Base-by-base conservation (phyloP, 1,140 invertebrate genomes). In the Argopecten irradians region DNA sequence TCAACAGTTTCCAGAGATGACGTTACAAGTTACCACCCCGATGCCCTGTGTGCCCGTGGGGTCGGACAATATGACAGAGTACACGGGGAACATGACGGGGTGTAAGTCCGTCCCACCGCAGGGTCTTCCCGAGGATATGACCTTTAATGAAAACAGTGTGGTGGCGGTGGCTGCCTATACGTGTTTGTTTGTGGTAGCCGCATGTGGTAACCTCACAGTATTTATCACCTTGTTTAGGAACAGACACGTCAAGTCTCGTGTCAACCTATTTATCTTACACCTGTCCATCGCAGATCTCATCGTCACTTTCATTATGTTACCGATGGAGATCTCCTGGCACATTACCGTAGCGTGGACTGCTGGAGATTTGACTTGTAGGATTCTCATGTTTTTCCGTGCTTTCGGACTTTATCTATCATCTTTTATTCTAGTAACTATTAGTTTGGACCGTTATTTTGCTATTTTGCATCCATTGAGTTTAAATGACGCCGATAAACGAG, bases 141-240 rank as follows among this genome's bases (percentile, higher is more conserved):
- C 95, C 1, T 98, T 98, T 94, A 98, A 97, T 94, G 97, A 97
- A 85, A 97, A 97, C 19, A 97, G 98, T 93, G 93, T 97, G 91
- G 95, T 98, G n/a, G 97, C 97, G 34, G 97, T 97, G 0, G 55
- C 84, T 1, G 96, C 97, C 36, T 97, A 97, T 92, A 97, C 97
- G 94, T 96, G 98, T 85, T 96, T 98, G 86, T 97, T 98, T 97
- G 96, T 98, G 91, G 96, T 98, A 91, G 98, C 98, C 2, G 97
- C 98, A 5, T 96, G 97, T 83, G 98, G 98, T 46, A 98, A 99
- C 94, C 93, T 97, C 0, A 97, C 96, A 0, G 97, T 98, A 14
- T 97, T 98, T 91, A 95, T 97, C 0, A 97, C 97, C 1, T 95
- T 98, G 0, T 96, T 97, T 83, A 95, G 97, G 33, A 97, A 97